Percentiles rank a stretch among this genome's conserved stretches.
phyloP scores from a whole-genome alignment of 2,113 vertebrate species.

The Cyprinodon brontotheroides region DNA sequence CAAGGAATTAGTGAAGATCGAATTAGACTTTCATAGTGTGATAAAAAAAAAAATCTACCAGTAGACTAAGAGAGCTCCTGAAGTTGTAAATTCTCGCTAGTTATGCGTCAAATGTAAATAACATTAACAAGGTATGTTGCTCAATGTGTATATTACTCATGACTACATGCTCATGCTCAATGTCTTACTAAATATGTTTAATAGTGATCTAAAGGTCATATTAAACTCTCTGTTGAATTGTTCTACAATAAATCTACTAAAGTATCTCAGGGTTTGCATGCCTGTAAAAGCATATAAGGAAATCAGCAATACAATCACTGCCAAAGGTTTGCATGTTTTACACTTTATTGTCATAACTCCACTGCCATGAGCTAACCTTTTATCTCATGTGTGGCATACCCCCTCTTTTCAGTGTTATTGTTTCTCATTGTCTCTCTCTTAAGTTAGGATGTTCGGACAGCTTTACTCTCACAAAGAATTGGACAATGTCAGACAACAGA shows the following conservation, averaged over 20 bases:
- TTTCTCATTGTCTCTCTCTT: slow-evolving; percentile 48
- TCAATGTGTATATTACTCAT: neutral
- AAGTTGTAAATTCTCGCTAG: slow-evolving; percentile 3
- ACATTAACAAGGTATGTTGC: slow-evolving; percentile 21
- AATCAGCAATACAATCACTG: slow-evolving; percentile 50
- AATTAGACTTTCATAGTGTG: neutral
- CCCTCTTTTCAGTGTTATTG: slow-evolving; percentile 56
- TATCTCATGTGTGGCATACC: slow-evolving; percentile 28
- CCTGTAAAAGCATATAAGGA: slow-evolving; percentile 40
- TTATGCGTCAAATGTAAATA: neutral
- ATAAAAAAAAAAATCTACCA: slow-evolving; percentile 2
- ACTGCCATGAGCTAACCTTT: slow-evolving; percentile 42
- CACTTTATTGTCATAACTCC: slow-evolving; percentile 41
- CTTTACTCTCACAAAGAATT: slow-evolving; percentile 66
- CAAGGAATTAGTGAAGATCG: neutral
- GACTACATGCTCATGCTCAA: neutral
- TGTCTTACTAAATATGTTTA: neutral
- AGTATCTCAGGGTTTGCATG: slow-evolving; percentile 49
- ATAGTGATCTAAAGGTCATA: slow-evolving; percentile 35
- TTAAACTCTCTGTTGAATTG: slow-evolving; percentile 21
- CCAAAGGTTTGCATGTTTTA: slow-evolving; percentile 48
- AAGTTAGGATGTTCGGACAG: slow-evolving; percentile 66
- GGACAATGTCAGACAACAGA: slow-evolving; percentile 43
- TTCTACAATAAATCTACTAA: slow-evolving; percentile 35
- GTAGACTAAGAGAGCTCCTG: slow-evolving; percentile 7